Evolutionary conservation across 2,113 vertebrate genomes (phyloP).

Genomic region (Leptocoma aspasia): DNA sequence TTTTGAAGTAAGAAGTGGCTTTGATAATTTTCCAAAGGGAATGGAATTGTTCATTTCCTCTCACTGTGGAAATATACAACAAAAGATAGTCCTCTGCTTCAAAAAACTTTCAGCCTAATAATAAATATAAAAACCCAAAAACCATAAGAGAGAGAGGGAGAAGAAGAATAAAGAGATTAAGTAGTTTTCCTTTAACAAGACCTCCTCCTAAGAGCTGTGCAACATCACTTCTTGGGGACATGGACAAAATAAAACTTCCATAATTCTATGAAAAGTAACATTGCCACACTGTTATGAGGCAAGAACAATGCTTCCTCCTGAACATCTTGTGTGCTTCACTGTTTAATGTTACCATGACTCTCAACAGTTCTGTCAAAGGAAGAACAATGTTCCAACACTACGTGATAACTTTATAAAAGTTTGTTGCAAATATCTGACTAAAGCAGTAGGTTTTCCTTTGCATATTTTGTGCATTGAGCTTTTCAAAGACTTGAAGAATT

Average conservation of each 20-base stretch:
- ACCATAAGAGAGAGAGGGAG: neutral
- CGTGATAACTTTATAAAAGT: neutral
- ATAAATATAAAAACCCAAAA: neutral
- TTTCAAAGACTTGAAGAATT: neutral
- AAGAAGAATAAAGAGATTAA: neutral
- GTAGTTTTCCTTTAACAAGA: neutral
- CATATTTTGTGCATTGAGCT: neutral
- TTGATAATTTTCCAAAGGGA: neutral
- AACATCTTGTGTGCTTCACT: neutral
- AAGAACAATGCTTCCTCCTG: neutral
- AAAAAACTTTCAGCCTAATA: neutral
- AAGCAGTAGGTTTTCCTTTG: neutral
- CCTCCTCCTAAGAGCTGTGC: accelerated
- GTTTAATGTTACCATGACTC: neutral
- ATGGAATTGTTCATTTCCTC: neutral
- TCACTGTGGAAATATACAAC: neutral
- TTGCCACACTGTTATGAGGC: neutral
- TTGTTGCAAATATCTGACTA: neutral
- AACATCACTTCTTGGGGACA: neutral
- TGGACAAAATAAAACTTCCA: neutral
- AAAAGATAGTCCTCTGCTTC: neutral
- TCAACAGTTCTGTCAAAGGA: neutral
- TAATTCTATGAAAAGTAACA: neutral
- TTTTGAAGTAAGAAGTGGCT: neutral
- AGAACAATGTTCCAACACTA: neutral